Evolutionary conservation across 2,113 vertebrate species (phyloP).

Genomic region (Collichthys lucidus): DNA sequence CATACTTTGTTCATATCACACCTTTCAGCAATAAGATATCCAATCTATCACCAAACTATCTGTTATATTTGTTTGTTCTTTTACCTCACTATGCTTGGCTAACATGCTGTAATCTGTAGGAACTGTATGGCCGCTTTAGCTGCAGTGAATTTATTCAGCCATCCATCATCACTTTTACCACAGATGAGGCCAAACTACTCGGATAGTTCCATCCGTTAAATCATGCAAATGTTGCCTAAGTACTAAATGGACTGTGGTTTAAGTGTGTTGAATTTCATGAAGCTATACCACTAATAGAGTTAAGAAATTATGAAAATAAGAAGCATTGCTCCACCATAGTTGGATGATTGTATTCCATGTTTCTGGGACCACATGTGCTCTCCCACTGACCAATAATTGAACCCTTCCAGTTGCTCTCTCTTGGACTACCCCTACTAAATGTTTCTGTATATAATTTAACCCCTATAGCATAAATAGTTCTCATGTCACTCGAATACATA

Average conservation of each 20-base stretch:
- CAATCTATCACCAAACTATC: neutral
- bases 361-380: neutral
- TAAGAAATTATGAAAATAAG: neutral
- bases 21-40: neutral
- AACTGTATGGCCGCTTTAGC: neutral
- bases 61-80: neutral
- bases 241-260: constrained; percentile 13
- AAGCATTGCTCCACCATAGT: neutral
- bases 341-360: neutral
- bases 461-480: neutral
- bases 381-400: neutral
- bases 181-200: neutral
- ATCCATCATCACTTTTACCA: neutral
- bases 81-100: neutral
- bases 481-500: neutral
- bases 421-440: neutral
- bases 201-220: no score
- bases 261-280: neutral
- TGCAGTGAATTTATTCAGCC: neutral
- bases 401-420: constrained; percentile 1
- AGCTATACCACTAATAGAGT: neutral
- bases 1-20: neutral
- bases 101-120: neutral
- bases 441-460: neutral
- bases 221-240: neutral